Conservation (phyloP, 2,888 invertebrate genomes). For the Drosophila neutralis region DNA sequence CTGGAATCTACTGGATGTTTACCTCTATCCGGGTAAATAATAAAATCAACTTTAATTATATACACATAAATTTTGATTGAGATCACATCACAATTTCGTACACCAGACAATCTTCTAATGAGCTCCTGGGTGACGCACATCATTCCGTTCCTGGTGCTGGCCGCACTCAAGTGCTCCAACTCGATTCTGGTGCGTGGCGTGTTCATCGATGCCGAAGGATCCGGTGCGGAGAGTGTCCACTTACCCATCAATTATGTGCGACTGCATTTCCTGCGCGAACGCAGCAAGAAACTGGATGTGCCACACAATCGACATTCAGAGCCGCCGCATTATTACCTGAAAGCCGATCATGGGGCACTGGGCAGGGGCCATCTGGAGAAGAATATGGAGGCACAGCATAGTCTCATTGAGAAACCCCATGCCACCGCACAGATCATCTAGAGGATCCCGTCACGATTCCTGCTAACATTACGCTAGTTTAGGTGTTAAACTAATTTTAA, state of each 20-base stretch:
- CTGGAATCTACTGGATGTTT: slow-evolving; percentile 92
- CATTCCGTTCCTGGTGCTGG: slow-evolving; percentile 89
- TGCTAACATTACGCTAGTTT: slow-evolving; percentile 32
- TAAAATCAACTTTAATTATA: background rate
- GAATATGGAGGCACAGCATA: slow-evolving; percentile 77
- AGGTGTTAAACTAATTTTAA: slow-evolving; percentile 67
- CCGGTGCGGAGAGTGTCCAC: slow-evolving; percentile 92
- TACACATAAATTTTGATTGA: background rate
- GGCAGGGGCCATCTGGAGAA: slow-evolving; percentile 52
- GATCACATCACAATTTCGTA: background rate
- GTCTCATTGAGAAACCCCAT: slow-evolving; percentile 74
- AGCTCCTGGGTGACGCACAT: slow-evolving; percentile 93
- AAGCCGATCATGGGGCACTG: slow-evolving; percentile 56
- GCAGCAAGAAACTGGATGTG: slow-evolving; percentile 86
- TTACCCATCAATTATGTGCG: slow-evolving; percentile 94
- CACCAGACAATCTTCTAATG: slow-evolving; percentile 88
- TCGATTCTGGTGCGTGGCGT: slow-evolving; percentile 94
- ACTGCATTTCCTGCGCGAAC: slow-evolving; percentile 90
- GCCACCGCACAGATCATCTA: slow-evolving; percentile 68
- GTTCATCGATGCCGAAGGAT: slow-evolving; percentile 94
- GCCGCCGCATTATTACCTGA: slow-evolving; percentile 62
- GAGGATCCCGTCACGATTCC: slow-evolving; percentile 9
- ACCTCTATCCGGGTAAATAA: slow-evolving; percentile 89
- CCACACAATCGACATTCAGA: slow-evolving; percentile 36
- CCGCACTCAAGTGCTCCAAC: slow-evolving; percentile 93